phyloP scores from a whole-genome alignment of 1,140 invertebrate genomes.

The Monomorium pharaonis region DNA sequence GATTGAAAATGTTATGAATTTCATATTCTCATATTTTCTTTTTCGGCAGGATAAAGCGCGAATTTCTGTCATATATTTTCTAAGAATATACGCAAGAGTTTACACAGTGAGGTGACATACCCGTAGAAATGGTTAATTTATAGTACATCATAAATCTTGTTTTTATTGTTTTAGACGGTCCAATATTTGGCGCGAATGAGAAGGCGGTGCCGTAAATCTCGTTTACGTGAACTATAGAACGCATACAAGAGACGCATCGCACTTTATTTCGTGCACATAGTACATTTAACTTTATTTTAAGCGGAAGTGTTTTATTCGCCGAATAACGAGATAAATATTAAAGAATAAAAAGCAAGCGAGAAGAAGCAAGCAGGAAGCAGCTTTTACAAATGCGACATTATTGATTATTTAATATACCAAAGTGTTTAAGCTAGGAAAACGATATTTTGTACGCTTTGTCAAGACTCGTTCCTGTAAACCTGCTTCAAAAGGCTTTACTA shows the following conservation, averaged over 20 bases:
- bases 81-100: slow-evolving; percentile 25
- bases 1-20: slow-evolving; percentile 17
- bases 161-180: slow-evolving; percentile 58
- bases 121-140: slow-evolving; percentile 52
- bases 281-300: slow-evolving; percentile 1
- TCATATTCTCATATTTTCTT: slow-evolving; percentile 5
- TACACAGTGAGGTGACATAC: background rate
- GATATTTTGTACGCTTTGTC: slow-evolving; percentile 46
- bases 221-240: slow-evolving; percentile 19
- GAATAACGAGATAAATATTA: background rate
- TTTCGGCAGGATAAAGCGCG: background rate
- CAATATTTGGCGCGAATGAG: slow-evolving; percentile 45
- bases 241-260: slow-evolving; percentile 1
- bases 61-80: slow-evolving; percentile 25
- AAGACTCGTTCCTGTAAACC: slow-evolving; percentile 27
- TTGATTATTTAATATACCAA: slow-evolving; percentile 40
- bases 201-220: slow-evolving; percentile 44
- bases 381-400: background rate
- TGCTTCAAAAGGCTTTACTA: slow-evolving; percentile 37
- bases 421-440: slow-evolving; percentile 36
- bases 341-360: too few species aligned
- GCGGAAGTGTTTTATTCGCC: slow-evolving; percentile 22
- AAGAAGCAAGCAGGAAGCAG: background rate
- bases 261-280: slow-evolving; percentile 22
- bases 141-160: slow-evolving; percentile 43